Conservation (phyloP, 1,140 invertebrate genomes). For the Lasioglossum albipes region DNA sequence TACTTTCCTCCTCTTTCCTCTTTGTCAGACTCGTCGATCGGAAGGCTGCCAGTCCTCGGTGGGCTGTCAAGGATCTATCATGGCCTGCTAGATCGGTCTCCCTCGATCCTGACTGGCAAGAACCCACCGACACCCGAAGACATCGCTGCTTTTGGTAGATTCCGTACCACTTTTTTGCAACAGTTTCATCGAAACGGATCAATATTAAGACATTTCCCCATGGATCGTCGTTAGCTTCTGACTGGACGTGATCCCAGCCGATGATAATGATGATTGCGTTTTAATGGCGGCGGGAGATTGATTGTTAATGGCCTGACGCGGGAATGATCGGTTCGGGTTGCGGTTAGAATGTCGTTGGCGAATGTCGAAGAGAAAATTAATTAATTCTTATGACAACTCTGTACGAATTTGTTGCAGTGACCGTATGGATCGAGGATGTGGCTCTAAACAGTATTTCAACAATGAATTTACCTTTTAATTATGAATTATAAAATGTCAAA, state of each 20-base stretch:
- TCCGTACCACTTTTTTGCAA: background rate
- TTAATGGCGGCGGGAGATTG: background rate
- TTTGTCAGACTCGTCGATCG: constrained; percentile 18
- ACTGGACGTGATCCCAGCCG: background rate
- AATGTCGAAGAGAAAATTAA: too few relatives aligned
- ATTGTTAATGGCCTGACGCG: background rate
- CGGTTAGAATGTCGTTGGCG: too few relatives aligned
- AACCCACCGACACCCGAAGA: too few relatives aligned
- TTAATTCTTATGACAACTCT: too few relatives aligned
- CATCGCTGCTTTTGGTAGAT: background rate
- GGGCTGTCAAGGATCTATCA: constrained; percentile 64
- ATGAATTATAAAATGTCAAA: too few relatives aligned
- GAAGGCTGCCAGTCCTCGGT: constrained; percentile 58
- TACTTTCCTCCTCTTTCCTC: constrained; percentile 1
- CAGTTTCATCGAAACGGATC: background rate
- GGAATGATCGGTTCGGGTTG: background rate
- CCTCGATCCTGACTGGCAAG: background rate
- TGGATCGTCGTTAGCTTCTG: background rate
- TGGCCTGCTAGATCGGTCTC: constrained; percentile 21
- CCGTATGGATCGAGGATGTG: too few relatives aligned
- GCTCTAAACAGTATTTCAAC: too few relatives aligned
- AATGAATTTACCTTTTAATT: too few relatives aligned
- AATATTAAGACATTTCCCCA: too few relatives aligned
- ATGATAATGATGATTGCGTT: constrained; percentile 4
- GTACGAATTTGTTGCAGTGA: too few relatives aligned